These are phyloP conservation scores for Allygus modestus DNA, from an alignment of 2,888 invertebrate species.

Conservation along the genomic window DNA sequence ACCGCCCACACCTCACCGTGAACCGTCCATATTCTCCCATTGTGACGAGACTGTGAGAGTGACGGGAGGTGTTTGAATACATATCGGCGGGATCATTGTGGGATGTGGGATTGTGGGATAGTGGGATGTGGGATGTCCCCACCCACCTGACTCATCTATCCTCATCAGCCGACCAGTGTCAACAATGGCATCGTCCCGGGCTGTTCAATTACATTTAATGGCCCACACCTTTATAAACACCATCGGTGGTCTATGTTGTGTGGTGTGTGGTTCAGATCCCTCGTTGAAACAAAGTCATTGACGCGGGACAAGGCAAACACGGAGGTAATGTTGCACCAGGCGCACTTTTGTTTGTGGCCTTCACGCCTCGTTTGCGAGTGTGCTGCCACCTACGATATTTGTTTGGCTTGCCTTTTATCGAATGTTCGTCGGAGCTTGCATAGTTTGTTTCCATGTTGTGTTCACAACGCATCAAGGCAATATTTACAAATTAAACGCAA, in stretches of 20 bases:
- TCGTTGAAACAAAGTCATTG: not conserved
- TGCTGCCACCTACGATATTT: constrained; percentile 13
- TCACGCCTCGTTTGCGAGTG: constrained; percentile 11
- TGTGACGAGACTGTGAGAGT: not conserved
- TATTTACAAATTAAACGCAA: too few species aligned
- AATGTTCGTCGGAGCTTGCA: not conserved
- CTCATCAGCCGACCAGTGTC: constrained; percentile 49
- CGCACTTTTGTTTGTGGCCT: constrained; percentile 10
- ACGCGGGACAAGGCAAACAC: not conserved
- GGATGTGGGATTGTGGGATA: too few species aligned
- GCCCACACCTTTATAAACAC: constrained; percentile 31
- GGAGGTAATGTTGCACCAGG: not conserved
- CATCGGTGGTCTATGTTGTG: not conserved
- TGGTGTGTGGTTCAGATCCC: not conserved
- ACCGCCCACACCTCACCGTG: not conserved
- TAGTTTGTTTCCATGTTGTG: not conserved
- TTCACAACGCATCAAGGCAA: too few species aligned
- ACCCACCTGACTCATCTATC: constrained; percentile 20
- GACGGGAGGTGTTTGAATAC: constrained; percentile 2
- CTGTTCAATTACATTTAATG: not conserved
- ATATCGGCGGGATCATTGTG: not conserved
- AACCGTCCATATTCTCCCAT: not conserved
- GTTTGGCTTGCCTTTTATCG: not conserved
- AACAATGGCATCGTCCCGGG: constrained; percentile 39
- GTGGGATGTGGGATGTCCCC: not conserved